These are phyloP conservation scores for Ochropacha duplaris DNA, from an alignment of 2,888 invertebrate genomes.

Conservation along the genomic window DNA sequence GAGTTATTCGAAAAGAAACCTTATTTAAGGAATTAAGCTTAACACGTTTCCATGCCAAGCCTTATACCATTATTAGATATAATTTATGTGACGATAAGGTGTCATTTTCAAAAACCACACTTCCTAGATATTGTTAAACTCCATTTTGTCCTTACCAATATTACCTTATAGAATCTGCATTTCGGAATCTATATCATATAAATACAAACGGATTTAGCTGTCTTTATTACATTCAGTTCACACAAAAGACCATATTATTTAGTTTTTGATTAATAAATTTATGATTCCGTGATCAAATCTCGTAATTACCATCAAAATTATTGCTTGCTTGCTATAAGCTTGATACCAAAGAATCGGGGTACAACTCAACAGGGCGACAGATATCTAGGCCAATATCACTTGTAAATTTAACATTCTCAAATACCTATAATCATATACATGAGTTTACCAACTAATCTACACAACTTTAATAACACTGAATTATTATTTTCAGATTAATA, in stretches of 20 bases:
- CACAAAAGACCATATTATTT: slow-evolving; percentile 39
- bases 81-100: background rate
- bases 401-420: slow-evolving; percentile 38
- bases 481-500: slow-evolving; percentile 59
- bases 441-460: slow-evolving; percentile 63
- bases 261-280: slow-evolving; percentile 7
- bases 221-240: slow-evolving; percentile 13
- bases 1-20: background rate
- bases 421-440: slow-evolving; percentile 48
- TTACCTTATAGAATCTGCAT: background rate
- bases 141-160: background rate
- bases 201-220: background rate
- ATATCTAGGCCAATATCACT: slow-evolving; percentile 66
- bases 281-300: slow-evolving; percentile 4
- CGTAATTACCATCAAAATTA: slow-evolving; percentile 4
- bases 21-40: background rate
- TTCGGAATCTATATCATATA: background rate
- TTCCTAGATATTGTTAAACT: background rate
- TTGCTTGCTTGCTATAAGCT: slow-evolving; percentile 1
- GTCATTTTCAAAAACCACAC: background rate
- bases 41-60: background rate
- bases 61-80: background rate
- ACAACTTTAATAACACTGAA: slow-evolving; percentile 71
- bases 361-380: slow-evolving; percentile 32
- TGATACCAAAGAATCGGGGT: background rate